Percentiles rank a stretch among this genome's conserved stretches.
Conservation (phyloP, 37 sponge, comb jelly and placozoan genomes). For the Agelas oroides region DNA sequence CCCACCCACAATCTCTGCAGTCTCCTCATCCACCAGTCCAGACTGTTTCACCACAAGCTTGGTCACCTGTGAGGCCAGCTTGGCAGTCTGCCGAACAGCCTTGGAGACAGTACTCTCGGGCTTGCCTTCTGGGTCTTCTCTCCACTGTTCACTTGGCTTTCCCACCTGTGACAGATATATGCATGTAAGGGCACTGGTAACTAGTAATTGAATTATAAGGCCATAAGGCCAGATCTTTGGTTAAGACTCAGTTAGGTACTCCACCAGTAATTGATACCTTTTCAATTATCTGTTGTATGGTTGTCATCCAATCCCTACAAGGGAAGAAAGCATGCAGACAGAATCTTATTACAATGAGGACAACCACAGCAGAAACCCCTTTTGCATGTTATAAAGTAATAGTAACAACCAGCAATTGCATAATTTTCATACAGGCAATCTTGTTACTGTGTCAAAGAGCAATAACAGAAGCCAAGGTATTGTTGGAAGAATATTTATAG, state of each 20-base stretch:
- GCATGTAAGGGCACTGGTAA: too few relatives aligned
- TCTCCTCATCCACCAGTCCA: slow-evolving; percentile 32
- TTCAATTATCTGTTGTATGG: slow-evolving; percentile 38
- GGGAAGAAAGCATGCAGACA: neutral
- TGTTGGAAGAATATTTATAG: too few relatives aligned
- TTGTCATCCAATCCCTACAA: slow-evolving; percentile 63
- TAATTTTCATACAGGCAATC: too few relatives aligned
- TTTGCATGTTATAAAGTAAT: too few relatives aligned
- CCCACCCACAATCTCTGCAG: slow-evolving; percentile 2
- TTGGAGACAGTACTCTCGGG: slow-evolving; percentile 62
- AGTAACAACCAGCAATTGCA: too few relatives aligned
- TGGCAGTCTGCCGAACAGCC: slow-evolving; percentile 35
- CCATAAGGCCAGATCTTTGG: too few relatives aligned
- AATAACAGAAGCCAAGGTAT: too few relatives aligned
- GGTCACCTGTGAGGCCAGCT: slow-evolving; percentile 23
- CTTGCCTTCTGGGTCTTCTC: slow-evolving; percentile 64
- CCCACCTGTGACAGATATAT: slow-evolving; percentile 34
- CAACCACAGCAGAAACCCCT: neutral
- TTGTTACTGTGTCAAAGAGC: too few relatives aligned
- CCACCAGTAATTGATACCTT: too few relatives aligned
- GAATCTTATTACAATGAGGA: neutral
- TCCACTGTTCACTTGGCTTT: slow-evolving; percentile 42
- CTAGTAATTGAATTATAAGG: too few relatives aligned
- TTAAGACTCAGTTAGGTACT: too few relatives aligned
- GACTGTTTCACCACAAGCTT: slow-evolving; percentile 31